phyloP scores from a whole-genome alignment of 2,888 invertebrate genomes.

The Drosophila rubida region DNA sequence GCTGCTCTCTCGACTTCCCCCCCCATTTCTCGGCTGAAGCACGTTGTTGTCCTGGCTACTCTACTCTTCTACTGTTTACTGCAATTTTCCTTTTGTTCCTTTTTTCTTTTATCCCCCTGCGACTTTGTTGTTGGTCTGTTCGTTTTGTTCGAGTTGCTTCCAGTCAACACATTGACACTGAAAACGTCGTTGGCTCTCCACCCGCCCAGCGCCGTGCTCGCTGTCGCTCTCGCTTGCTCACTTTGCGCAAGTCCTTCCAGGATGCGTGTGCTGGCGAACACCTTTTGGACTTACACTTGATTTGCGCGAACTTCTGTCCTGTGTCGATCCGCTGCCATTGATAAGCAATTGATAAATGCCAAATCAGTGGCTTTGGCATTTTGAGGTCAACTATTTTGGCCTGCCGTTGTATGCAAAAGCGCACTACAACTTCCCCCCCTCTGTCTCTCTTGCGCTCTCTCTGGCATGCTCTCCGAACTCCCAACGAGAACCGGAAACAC shows the following conservation, averaged over 20 bases:
- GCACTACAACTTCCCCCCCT: neutral
- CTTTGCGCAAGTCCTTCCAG: constrained; percentile 59
- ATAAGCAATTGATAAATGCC: constrained; percentile 47
- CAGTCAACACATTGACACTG: constrained; percentile 59
- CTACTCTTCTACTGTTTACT: constrained; percentile 50
- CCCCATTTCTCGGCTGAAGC: neutral
- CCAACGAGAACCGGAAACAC: constrained; percentile 23
- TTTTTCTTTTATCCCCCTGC: constrained; percentile 24
- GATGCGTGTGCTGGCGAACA: constrained; percentile 17
- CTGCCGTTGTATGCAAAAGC: constrained; percentile 10
- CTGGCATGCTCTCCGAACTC: no score
- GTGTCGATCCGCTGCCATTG: constrained; percentile 32
- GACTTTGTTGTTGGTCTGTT: constrained; percentile 35
- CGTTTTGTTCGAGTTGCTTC: constrained; percentile 46
- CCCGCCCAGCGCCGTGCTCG: constrained; percentile 1
- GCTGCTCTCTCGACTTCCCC: constrained; percentile 23
- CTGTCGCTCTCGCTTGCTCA: constrained; percentile 2
- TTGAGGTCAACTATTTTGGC: constrained; percentile 24
- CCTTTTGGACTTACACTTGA: constrained; percentile 11
- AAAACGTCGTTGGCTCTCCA: constrained; percentile 29
- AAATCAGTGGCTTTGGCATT: constrained; percentile 14
- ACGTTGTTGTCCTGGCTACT: constrained; percentile 40
- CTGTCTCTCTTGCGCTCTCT: neutral
- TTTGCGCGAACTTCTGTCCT: constrained; percentile 17
- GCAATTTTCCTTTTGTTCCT: constrained; percentile 33